Evolutionary conservation across 2,113 vertebrate species (phyloP).

Genomic region (Ptilonorhynchus violaceus): DNA sequence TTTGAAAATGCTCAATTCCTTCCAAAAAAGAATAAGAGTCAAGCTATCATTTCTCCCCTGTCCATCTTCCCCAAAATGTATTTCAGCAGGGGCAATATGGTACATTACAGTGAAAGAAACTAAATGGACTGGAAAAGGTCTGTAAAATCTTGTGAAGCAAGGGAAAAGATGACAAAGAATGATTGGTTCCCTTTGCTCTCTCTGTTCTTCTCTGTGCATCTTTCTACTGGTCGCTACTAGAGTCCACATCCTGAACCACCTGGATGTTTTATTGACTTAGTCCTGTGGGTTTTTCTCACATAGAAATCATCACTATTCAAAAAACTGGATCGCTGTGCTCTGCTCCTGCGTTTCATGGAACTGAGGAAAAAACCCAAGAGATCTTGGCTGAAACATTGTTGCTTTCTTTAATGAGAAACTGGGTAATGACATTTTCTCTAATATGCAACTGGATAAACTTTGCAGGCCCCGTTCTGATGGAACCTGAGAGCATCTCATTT

Average conservation of each 20-base stretch:
- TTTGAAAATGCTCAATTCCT: not conserved
- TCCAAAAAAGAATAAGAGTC: not conserved
- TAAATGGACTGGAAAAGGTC: not conserved
- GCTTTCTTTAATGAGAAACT: not conserved
- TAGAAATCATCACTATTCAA: not conserved
- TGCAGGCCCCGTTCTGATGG: not conserved
- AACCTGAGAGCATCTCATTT: not conserved
- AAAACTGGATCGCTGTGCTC: not conserved
- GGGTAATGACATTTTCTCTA: not conserved
- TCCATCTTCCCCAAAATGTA: not conserved
- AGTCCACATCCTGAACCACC: not conserved
- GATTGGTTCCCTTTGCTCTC: not conserved
- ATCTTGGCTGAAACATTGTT: not conserved
- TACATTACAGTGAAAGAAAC: not conserved
- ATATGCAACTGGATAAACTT: not conserved
- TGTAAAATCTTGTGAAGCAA: not conserved
- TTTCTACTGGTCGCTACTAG: not conserved
- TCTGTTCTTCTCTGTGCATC: not conserved
- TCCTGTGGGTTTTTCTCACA: not conserved
- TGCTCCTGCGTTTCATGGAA: not conserved
- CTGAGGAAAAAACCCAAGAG: not conserved
- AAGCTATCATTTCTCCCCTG: not conserved
- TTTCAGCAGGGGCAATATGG: fast-evolving
- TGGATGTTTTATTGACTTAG: not conserved
- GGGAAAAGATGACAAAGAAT: not conserved